A percentile compares a stretch with the other conserved stretches of the same genome.
Conservation (phyloP, 2,888 invertebrate genomes). For the Bhutanitis thaidina region DNA sequence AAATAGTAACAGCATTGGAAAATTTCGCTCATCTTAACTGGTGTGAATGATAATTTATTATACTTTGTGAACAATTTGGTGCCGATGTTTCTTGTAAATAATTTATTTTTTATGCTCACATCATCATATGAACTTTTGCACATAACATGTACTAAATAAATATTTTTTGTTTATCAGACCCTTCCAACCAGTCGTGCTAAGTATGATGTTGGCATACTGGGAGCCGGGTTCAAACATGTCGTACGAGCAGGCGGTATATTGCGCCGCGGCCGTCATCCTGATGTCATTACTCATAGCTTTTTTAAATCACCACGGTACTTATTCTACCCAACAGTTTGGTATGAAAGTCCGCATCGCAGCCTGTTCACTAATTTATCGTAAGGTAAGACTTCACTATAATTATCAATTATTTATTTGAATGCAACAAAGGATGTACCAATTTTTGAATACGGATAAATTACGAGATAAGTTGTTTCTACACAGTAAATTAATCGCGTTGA, state of each 20-base stretch:
- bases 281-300: conserved; percentile 79
- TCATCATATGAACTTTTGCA: too few species aligned
- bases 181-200: conserved; percentile 83
- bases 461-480: background rate
- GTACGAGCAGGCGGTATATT: conserved; percentile 81
- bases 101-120: too few species aligned
- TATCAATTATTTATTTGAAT: too few species aligned
- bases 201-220: conserved; percentile 84
- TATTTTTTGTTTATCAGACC: conserved; percentile 63
- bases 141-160: background rate
- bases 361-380: conserved; percentile 91
- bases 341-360: conserved; percentile 90
- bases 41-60: too few species aligned
- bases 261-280: conserved; percentile 79
- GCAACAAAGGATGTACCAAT: too few species aligned
- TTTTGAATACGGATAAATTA: background rate
- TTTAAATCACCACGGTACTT: conserved; percentile 83
- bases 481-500: background rate
- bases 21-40: too few species aligned
- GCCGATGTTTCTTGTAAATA: too few species aligned
- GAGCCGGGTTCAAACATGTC: conserved; percentile 69
- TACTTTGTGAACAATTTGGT: too few species aligned
- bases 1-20: too few species aligned
- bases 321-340: conserved; percentile 86
- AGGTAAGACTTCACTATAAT: conserved; percentile 74